Conservation (phyloP, 2,797 vertebrate genomes). For the Chloroceryle amazona region DNA sequence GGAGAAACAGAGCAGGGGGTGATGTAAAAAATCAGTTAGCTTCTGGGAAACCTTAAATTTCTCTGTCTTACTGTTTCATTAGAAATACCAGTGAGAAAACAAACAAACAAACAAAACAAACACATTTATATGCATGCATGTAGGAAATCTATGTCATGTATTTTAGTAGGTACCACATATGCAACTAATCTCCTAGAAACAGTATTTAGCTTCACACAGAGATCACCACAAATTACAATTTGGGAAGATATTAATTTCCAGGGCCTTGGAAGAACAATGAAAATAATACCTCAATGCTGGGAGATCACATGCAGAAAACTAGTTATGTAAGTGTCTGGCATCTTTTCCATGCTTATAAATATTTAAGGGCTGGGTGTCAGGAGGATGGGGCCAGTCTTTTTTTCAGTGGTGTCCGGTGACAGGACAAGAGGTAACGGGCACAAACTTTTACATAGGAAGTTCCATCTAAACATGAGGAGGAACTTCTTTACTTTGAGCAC, state of each 20-base stretch:
- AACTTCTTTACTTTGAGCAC: background rate
- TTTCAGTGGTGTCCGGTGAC: no score
- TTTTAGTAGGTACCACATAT: background rate
- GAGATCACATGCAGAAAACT: background rate
- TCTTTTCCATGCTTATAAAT: no score
- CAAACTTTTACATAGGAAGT: no score
- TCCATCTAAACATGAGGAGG: no score
- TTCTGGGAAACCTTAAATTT: background rate
- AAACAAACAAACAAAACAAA: background rate
- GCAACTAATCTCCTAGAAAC: background rate
- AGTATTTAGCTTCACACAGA: background rate
- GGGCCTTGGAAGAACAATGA: background rate
- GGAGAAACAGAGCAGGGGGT: background rate
- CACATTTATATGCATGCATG: background rate
- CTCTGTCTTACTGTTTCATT: background rate
- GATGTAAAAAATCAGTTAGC: background rate
- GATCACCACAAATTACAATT: fast-evolving
- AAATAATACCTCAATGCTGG: background rate
- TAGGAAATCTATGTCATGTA: background rate
- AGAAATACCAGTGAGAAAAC: background rate
- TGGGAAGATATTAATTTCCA: background rate
- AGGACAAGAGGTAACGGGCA: no score
- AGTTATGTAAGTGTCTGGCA: background rate
- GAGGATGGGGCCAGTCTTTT: no score
- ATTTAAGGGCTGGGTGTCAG: no score